Evolutionary conservation across 2,888 invertebrate genomes (phyloP).

Genomic region (Dynastes grantii): DNA sequence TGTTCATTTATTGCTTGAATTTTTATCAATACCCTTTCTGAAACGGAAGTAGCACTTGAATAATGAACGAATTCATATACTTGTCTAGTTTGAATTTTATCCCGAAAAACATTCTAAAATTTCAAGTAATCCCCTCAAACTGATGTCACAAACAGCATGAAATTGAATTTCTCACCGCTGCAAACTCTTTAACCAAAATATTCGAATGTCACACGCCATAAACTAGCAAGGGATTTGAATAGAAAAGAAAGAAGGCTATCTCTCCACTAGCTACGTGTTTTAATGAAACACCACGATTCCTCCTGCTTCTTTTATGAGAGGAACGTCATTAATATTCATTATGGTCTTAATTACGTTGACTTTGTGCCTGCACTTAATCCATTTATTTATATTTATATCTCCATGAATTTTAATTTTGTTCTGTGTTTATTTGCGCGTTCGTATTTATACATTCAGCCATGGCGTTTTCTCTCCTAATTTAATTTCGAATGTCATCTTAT

Average conservation of each 20-base stretch:
- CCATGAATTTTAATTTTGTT: conserved; percentile 63
- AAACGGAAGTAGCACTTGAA: too few relatives aligned
- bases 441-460: background rate
- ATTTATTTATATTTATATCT: conserved; percentile 64
- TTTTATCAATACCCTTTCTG: too few relatives aligned
- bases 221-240: background rate
- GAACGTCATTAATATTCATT: conserved; percentile 62
- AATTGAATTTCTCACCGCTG: too few relatives aligned
- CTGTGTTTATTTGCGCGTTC: conserved; percentile 47
- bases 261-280: too few relatives aligned
- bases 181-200: too few relatives aligned
- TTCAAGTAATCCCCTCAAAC: background rate
- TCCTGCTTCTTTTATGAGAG: conserved; percentile 45
- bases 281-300: conserved; percentile 32
- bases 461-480: conserved; percentile 28
- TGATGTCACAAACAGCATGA: too few relatives aligned
- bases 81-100: too few relatives aligned
- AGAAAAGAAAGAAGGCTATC: background rate
- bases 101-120: background rate
- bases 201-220: background rate
- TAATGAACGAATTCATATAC: too few relatives aligned
- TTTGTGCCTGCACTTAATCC: conserved; percentile 61
- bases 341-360: conserved; percentile 63
- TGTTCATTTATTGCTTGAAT: too few relatives aligned
- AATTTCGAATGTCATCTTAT: conserved; percentile 45